Conservation (phyloP, 1,140 invertebrate genomes). For the Dreissena polymorpha region DNA sequence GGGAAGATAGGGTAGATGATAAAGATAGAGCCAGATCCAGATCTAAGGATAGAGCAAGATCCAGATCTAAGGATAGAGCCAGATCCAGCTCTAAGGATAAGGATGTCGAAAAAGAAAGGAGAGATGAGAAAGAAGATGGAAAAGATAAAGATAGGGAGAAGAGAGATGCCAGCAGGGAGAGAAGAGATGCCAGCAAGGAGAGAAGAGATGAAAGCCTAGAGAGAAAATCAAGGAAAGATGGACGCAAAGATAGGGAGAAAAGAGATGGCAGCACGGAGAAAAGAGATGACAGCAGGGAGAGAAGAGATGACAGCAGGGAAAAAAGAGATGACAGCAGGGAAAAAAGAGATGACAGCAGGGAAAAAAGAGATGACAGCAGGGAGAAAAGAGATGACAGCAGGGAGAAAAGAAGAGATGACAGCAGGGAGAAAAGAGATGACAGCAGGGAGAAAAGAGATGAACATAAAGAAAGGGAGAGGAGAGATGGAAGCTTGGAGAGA, state of each 20-base stretch:
- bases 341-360: background rate
- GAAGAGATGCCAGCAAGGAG: slow-evolving; percentile 50
- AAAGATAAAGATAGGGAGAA: slow-evolving; percentile 62
- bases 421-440: slow-evolving; percentile 56
- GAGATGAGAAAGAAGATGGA: too few relatives aligned
- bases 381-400: slow-evolving; percentile 9
- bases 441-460: slow-evolving; percentile 56
- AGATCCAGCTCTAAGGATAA: too few relatives aligned
- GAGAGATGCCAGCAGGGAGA: slow-evolving; percentile 52
- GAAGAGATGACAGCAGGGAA: slow-evolving; percentile 53
- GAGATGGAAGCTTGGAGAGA: slow-evolving; percentile 56
- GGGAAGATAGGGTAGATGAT: slow-evolving; percentile 35
- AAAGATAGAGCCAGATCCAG: too few relatives aligned
- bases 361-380: slow-evolving; percentile 10
- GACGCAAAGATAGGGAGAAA: slow-evolving; percentile 21
- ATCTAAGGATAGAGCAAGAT: too few relatives aligned
- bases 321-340: slow-evolving; percentile 42
- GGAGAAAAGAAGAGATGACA: background rate
- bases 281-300: slow-evolving; percentile 56
- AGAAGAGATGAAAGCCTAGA: slow-evolving; percentile 52
- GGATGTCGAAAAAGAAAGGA: too few relatives aligned
- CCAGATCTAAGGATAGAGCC: too few relatives aligned
- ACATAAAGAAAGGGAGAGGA: slow-evolving; percentile 55
- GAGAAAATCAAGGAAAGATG: slow-evolving; percentile 22
- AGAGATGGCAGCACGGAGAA: slow-evolving; percentile 35